A percentile compares a stretch with the other conserved stretches of the same genome.
Conservation (phyloP, 1,140 invertebrate genomes). For the Achatina immaculata region DNA sequence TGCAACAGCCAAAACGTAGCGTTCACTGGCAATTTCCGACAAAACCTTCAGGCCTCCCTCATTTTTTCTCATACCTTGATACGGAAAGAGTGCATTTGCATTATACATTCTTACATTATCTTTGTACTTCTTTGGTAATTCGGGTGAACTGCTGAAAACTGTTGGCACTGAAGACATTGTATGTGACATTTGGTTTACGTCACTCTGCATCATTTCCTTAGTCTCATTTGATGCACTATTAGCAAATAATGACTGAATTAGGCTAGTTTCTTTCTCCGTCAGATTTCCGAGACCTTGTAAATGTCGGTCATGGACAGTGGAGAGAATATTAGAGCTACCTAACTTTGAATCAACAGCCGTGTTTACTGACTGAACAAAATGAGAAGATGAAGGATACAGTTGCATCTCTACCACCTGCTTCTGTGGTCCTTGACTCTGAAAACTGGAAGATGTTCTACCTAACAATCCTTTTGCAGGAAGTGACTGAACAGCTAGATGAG, state of each 20-base stretch:
- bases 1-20: slow-evolving; percentile 14
- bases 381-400: neutral
- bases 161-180: neutral
- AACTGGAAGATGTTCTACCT: neutral
- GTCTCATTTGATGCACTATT: neutral
- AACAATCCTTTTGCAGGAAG: neutral
- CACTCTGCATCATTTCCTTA: neutral
- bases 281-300: neutral
- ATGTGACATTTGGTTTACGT: neutral
- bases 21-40: slow-evolving; percentile 33
- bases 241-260: slow-evolving; percentile 3
- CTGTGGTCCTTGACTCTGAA: neutral
- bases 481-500: neutral
- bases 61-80: slow-evolving; percentile 19
- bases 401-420: neutral
- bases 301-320: neutral
- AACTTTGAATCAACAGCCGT: neutral
- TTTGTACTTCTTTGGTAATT: neutral
- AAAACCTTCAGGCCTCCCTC: slow-evolving; percentile 30
- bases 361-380: neutral
- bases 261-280: slow-evolving; percentile 1
- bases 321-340: neutral
- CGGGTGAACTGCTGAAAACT: neutral
- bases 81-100: neutral
- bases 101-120: neutral